Percentiles rank a stretch among this genome's conserved stretches.
Conservation (phyloP, 2,888 invertebrate species). For the Chaitophorus viminalis region DNA sequence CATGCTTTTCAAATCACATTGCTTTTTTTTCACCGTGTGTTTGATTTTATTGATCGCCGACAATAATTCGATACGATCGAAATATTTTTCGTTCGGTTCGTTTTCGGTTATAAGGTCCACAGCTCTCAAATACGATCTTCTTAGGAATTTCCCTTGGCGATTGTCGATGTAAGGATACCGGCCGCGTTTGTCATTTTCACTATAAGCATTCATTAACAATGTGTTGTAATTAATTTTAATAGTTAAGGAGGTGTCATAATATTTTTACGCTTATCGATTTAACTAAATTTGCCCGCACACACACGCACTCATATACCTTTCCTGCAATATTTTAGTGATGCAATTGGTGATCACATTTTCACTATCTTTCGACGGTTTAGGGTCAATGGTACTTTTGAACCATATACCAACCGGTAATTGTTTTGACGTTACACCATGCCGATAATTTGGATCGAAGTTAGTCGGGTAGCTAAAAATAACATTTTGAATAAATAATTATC, state of each 20-base stretch:
- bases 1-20: neutral
- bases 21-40: neutral
- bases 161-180: slow-evolving; percentile 31
- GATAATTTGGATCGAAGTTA: neutral
- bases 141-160: slow-evolving; percentile 15
- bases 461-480: slow-evolving; percentile 3
- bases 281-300: too few relatives aligned
- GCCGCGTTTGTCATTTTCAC: neutral
- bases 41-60: slow-evolving; percentile 22
- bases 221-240: too few relatives aligned
- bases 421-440: slow-evolving; percentile 5
- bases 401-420: slow-evolving; percentile 21
- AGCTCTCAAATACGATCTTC: neutral
- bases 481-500: neutral
- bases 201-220: neutral
- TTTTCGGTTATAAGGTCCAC: neutral
- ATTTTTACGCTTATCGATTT: too few relatives aligned
- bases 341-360: neutral
- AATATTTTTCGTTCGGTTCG: slow-evolving; percentile 16
- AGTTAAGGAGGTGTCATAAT: too few relatives aligned
- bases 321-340: slow-evolving; percentile 1
- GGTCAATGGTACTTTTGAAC: slow-evolving; percentile 12
- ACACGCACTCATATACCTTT: neutral
- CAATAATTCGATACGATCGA: neutral
- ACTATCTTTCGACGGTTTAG: neutral